Evolutionary conservation across 2,113 vertebrate species (phyloP).

Genomic region (Oncorhynchus kisutch): DNA sequence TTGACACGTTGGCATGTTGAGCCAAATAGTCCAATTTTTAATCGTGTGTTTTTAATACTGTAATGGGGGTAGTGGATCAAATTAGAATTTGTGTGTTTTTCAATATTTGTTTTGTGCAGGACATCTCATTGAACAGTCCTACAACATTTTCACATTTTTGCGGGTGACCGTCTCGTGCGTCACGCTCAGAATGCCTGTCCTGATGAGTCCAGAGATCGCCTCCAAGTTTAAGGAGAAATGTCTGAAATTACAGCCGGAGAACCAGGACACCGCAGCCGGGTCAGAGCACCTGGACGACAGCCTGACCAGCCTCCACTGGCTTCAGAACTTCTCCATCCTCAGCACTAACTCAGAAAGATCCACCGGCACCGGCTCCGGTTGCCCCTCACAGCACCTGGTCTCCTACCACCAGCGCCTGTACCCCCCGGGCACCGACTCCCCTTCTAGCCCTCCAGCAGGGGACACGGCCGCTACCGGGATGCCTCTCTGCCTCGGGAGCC

Average conservation of each 20-base stretch:
- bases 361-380: constrained; percentile 48
- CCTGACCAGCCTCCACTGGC: constrained; percentile 85
- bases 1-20: not conserved
- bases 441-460: constrained; percentile 79
- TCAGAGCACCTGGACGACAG: constrained; percentile 76
- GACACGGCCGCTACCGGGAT: constrained; percentile 78
- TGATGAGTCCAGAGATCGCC: constrained; percentile 72
- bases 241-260: constrained; percentile 67
- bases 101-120: not conserved
- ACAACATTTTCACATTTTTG: constrained; percentile 28
- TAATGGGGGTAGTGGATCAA: not conserved
- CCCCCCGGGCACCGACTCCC: constrained; percentile 68
- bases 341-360: constrained; percentile 72
- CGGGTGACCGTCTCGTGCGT: constrained; percentile 24
- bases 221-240: constrained; percentile 74
- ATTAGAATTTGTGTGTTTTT: not conserved
- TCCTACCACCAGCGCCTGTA: constrained; percentile 57
- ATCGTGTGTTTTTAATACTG: not conserved
- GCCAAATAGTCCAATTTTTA: too few relatives aligned
- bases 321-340: constrained; percentile 84
- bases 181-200: constrained; percentile 73
- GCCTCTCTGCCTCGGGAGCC: constrained; percentile 70
- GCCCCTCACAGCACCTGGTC: constrained; percentile 65
- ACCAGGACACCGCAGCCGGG: constrained; percentile 57
- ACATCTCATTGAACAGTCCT: not conserved